phyloP scores from a whole-genome alignment of 2,888 invertebrate genomes.

The Nephrotoma flavescens region DNA sequence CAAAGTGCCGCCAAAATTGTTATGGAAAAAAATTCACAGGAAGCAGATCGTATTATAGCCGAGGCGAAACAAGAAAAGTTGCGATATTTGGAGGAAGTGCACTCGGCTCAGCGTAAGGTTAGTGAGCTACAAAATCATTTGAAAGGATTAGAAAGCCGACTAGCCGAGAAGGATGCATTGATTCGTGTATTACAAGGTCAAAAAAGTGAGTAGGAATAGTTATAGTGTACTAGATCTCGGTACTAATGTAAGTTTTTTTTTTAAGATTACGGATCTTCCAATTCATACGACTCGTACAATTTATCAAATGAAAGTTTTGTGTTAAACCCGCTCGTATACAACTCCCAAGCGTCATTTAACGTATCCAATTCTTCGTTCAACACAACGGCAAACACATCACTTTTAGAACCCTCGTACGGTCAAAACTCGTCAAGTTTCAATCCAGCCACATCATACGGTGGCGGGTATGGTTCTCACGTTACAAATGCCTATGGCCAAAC shows the following conservation, averaged over 20 bases:
- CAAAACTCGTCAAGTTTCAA: conserved; percentile 10
- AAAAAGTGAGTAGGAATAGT: conserved; percentile 13
- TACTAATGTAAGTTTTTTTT: background rate
- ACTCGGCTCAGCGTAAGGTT: conserved; percentile 70
- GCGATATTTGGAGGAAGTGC: conserved; percentile 77
- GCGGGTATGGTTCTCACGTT: conserved; percentile 9
- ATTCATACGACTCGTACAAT: conserved; percentile 17
- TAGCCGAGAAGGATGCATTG: conserved; percentile 82
- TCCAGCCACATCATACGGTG: conserved; percentile 8
- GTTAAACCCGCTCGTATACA: conserved; percentile 13
- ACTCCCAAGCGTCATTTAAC: conserved; percentile 15
- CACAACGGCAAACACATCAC: conserved; percentile 12
- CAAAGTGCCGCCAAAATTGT: conserved; percentile 74
- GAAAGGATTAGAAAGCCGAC: conserved; percentile 73
- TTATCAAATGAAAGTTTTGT: conserved; percentile 14
- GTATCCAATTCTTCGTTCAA: conserved; percentile 15
- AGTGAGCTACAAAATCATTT: conserved; percentile 74
- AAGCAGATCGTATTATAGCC: conserved; percentile 70
- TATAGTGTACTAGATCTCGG: background rate
- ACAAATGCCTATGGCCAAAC: conserved; percentile 11
- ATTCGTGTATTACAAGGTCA: conserved; percentile 75
- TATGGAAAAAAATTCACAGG: conserved; percentile 28
- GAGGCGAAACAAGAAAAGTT: conserved; percentile 77
- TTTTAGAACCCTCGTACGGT: conserved; percentile 11
- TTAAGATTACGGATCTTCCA: conserved; percentile 16